phyloP scores from a whole-genome alignment of 2,797 vertebrate genomes.

The Gallinago solitaria region DNA sequence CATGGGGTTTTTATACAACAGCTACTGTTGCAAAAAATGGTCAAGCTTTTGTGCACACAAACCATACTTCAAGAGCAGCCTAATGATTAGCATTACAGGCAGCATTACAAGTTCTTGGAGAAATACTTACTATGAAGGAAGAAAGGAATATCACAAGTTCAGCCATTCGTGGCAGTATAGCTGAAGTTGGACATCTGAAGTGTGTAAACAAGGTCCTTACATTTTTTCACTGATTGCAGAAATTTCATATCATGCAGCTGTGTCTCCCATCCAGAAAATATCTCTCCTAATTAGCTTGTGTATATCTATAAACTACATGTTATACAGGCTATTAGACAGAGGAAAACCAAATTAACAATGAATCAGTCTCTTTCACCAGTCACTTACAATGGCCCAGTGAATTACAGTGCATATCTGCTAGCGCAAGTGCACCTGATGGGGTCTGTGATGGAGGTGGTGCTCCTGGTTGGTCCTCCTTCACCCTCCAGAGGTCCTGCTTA shows the following conservation, averaged over 20 bases:
- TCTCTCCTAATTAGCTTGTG: constrained; percentile 15
- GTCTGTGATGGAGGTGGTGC: not conserved
- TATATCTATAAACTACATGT: not conserved
- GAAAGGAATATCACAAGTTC: constrained; percentile 15
- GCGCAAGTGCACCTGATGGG: rapidly evolving
- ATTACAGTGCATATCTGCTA: rapidly evolving
- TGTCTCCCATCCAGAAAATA: not conserved
- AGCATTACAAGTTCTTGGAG: constrained; percentile 3
- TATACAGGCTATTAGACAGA: not conserved
- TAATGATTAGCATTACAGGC: not conserved
- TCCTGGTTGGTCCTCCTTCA: not conserved
- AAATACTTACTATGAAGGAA: not conserved
- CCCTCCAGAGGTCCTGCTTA: not conserved
- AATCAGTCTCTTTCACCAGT: constrained; percentile 11
- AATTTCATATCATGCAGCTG: constrained; percentile 5
- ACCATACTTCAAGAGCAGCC: not conserved
- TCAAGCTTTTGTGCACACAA: constrained; percentile 34
- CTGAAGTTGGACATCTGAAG: not conserved
- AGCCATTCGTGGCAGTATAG: not conserved
- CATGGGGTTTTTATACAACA: constrained; percentile 26
- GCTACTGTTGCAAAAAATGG: not conserved
- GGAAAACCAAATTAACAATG: constrained; percentile 25
- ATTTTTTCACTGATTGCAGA: not conserved
- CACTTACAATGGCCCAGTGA: not conserved
- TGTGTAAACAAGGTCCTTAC: constrained; percentile 10